Conservation (phyloP, 2,113 vertebrate genomes). For the Notechis scutatus region DNA sequence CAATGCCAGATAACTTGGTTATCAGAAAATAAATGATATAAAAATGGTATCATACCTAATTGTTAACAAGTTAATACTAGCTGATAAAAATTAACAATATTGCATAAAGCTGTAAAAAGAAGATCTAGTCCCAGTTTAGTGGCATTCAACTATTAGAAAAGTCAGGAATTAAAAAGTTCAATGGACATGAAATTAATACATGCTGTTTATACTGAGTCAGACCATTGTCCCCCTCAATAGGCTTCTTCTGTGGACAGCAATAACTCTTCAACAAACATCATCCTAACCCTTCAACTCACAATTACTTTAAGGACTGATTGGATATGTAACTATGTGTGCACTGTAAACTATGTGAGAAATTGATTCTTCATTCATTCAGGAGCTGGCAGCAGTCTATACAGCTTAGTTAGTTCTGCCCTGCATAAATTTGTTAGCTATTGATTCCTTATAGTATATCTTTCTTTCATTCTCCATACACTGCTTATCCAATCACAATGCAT, state of each 20-base stretch:
- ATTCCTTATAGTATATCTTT: background rate
- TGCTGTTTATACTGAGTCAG: background rate
- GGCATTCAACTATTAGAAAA: background rate
- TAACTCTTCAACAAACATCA: background rate
- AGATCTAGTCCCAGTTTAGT: background rate
- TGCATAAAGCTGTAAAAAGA: background rate
- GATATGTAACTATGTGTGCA: background rate
- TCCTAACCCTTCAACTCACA: background rate
- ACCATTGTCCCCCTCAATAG: background rate
- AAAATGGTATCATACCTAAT: background rate
- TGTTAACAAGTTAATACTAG: background rate
- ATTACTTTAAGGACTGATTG: background rate
- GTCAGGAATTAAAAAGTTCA: background rate
- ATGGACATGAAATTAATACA: background rate
- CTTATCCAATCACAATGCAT: background rate
- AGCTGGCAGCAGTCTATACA: background rate
- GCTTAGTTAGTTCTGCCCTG: background rate
- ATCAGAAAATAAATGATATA: background rate
- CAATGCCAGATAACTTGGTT: background rate
- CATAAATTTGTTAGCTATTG: background rate
- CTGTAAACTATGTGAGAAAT: background rate
- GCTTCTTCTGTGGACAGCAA: background rate
- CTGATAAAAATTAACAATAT: background rate
- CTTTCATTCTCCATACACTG: background rate
- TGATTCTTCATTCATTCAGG: background rate